Evolutionary conservation across 2,888 invertebrate species (phyloP), one percentile per base, ranked within the genome.

Genomic region (Chymomyza procnemis): DNA sequence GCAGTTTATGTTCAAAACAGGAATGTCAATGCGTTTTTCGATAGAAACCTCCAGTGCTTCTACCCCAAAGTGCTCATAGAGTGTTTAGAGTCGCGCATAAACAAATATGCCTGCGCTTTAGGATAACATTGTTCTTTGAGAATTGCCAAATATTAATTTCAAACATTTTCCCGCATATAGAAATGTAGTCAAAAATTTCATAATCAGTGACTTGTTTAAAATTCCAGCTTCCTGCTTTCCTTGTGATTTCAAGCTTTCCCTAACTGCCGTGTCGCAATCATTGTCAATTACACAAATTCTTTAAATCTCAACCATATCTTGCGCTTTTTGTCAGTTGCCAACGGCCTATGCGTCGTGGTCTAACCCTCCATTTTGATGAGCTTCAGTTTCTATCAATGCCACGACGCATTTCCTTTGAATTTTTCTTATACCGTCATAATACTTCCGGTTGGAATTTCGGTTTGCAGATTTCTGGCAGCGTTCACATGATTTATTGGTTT

Each of bases 401-500:
- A 54, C 21, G 54, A 19, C 21, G 9, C 16, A 61, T 85, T 87
- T 87, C 74, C 74, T 75, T 57, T 75, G 80, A 66, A 75, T 77
- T 73, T 71, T 50, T 54, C 57, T 64, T 59, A 70, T 68, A 67
- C 70, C 55, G 80, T 65, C 79, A 81, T 76, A 75, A 74, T 73
- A 72, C 72, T 65, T 63, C 80, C 85, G 84, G 78, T 52, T 66
- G 67, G 72, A 67, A 67, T 67, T 73, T 71, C 68, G 46, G 54
- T 58, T 59, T 46, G 48, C 34, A 69, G 71, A 75, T 77, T 79
- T 76, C 74, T 18, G 71, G 73, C 70, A 76, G 80, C 80, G 88
- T 86, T 88, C 84, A 89, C 88, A 86, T 87, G 89, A 88, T 88
- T 89, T 88, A 89, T 89, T 81, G 88, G 86, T 87, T 87, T 89